Base-by-base conservation (phyloP, 1,140 invertebrate species). In the Parapsyche elsis region DNA sequence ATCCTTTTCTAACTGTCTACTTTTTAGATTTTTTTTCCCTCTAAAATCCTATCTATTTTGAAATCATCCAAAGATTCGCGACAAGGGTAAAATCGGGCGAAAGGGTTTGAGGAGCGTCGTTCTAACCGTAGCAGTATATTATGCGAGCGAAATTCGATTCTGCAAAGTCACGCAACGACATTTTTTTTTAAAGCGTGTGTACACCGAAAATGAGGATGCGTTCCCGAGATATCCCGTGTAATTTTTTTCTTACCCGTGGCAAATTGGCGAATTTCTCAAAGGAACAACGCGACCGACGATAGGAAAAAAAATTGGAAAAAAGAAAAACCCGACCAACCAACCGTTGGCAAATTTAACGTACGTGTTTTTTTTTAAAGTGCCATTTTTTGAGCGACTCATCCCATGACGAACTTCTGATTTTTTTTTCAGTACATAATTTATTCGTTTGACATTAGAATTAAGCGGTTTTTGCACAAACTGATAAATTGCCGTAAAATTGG, bases 181-280 rank as follows among this genome's bases (percentile, higher is more conserved):
- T 19, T 19, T 24, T n/a, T n/a, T 23, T 67, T 67, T 67, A 67
- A 67, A 67, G 64, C 24, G 64, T 30, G 64, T 67, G 16, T 53
- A 53, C 49, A 30, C 64, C 64, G 64, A 67, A 67, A 67, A 67
- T 67, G 64, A 67, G 64, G 64, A 67, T 67, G 64, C 64, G 64
- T 67, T 67, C 64, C 64, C 64, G 64, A 30, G 64, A 67, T 67
- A 26, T 67, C 24, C 64, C 64, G 24, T 67, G 10, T 67, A 67
- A 30, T 67, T 30, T 30, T 67, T 67, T 67, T 26, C 21, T 26
- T 24, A 10, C 21, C 24, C 9, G 24, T 9, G 23, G 64, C 23
- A 67, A 67, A 67, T 67, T 67, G 64, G 23, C 14, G 21, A 67
- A 67, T 67, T 67, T 67, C 24, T 67, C 64, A 67, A 67, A 14